These are phyloP conservation scores for Parochlus steinenii DNA, from an alignment of 2,888 invertebrate species.

Conservation along the genomic window DNA sequence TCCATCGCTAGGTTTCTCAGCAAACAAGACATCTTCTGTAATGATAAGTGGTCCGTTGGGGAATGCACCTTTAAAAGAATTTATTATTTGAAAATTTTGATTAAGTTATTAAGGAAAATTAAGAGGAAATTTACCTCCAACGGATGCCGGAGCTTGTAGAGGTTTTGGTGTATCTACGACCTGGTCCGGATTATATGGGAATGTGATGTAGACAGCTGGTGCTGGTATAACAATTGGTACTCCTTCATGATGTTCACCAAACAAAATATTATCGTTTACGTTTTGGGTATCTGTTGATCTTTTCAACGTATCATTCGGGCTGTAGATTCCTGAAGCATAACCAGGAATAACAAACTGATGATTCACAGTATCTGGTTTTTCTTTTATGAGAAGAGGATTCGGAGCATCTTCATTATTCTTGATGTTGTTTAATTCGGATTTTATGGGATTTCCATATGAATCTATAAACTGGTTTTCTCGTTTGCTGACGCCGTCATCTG, in stretches of 20 bases:
- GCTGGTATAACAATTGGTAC: no score
- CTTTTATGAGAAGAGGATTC: no score
- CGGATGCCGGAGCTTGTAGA: not conserved
- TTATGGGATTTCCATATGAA: slow-evolving; percentile 10
- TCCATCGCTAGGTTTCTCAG: slow-evolving; percentile 7
- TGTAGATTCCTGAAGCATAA: slow-evolving; percentile 7
- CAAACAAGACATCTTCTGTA: slow-evolving; percentile 9
- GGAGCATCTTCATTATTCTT: slow-evolving; percentile 1
- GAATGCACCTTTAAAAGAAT: not conserved
- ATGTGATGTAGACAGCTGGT: no score
- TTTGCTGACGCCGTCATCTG: not conserved
- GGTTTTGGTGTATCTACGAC: not conserved
- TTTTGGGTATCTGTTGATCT: not conserved
- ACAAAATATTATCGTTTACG: no score
- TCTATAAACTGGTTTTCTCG: not conserved
- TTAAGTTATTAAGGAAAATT: not conserved
- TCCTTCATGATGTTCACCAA: no score
- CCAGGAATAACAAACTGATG: slow-evolving; percentile 6
- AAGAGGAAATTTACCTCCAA: not conserved
- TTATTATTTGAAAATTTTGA: not conserved
- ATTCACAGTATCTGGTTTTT: no score
- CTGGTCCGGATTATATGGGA: no score
- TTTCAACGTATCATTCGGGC: slow-evolving; percentile 1
- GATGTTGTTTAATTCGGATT: slow-evolving; percentile 1
- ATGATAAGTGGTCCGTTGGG: slow-evolving; percentile 4